Base-by-base conservation (phyloP, 2,888 invertebrate genomes). In the Agrilus mali region DNA sequence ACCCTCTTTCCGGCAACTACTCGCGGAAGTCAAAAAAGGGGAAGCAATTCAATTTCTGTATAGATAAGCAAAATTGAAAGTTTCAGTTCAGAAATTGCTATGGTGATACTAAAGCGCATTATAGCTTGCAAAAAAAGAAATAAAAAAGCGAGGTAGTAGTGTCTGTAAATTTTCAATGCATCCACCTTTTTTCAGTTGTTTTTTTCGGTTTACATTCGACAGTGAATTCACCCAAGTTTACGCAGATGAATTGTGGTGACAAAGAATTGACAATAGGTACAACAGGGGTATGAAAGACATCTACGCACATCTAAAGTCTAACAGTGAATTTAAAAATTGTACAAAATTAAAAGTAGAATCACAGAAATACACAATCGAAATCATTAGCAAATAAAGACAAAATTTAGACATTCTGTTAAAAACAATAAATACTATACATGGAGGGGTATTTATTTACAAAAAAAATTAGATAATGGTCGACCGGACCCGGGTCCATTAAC, bases 351-450 rank as follows among this genome's bases (percentile, higher is more conserved):
- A 58, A 49, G 56, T 58, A 61, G 55, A 58, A 63, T 64, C 63
- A 64, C 64, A 64, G 63, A 63, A 61, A 42, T 37, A 17, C n/a
- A 33, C 10, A 44, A 36, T n/a, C 43, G 37, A 46, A 47, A 43
- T 44, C 44, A 48, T 48, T 44, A 44, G 40, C 41, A 44, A 44
- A 36, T 38, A 42, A 43, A 34, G 33, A 33, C 36, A 44, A 42
- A 45, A 52, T 55, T 55, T 42, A 43, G 52, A 49, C 52, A 54
- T 58, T 51, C 58, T 54, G 55, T 55, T 57, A 57, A 53, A 55
- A 57, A 57, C 54, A 64, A 64, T 64, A 64, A 64, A 64, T 64
- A 64, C 63, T 64, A 61, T 64, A 64, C 64, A 64, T 60, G 27
- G 10, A 27, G 27, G 27, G 64, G 64, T 64, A 61, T 64, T 64